Evolutionary conservation across 2,888 invertebrate genomes (phyloP).

Genomic region (Lucinisca nassula): DNA sequence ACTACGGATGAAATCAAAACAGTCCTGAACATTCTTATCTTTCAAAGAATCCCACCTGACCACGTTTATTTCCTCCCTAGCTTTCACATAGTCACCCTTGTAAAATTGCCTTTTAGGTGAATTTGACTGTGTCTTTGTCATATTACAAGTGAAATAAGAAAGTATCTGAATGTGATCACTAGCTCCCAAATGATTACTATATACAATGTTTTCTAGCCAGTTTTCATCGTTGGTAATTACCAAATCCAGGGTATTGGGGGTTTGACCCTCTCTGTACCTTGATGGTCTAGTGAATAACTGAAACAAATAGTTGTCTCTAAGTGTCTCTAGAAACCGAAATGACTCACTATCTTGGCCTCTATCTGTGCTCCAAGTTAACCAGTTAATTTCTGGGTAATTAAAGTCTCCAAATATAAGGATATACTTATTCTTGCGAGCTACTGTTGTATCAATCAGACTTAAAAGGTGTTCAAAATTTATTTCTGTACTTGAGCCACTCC

Average conservation of each 20-base stretch:
- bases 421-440: no score
- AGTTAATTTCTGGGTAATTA: no score
- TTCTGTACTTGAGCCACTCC: no score
- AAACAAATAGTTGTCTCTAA: neutral
- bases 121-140: neutral
- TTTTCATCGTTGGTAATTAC: neutral
- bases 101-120: neutral
- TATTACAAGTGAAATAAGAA: neutral
- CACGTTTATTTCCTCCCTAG: neutral
- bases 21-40: slow-evolving; percentile 1
- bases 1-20: slow-evolving; percentile 1
- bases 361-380: no score
- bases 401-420: no score
- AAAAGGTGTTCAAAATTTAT: no score
- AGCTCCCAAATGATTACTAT: neutral
- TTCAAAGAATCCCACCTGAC: slow-evolving; percentile 7
- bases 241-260: neutral
- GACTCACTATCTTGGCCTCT: no score
- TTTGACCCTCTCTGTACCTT: neutral
- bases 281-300: neutral
- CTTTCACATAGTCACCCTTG: no score
- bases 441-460: no score
- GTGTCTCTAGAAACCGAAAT: neutral
- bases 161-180: slow-evolving; percentile 1
- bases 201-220: neutral